phyloP scores from a whole-genome alignment of 1,140 invertebrate genomes.

The Harlomillsia oculata region DNA sequence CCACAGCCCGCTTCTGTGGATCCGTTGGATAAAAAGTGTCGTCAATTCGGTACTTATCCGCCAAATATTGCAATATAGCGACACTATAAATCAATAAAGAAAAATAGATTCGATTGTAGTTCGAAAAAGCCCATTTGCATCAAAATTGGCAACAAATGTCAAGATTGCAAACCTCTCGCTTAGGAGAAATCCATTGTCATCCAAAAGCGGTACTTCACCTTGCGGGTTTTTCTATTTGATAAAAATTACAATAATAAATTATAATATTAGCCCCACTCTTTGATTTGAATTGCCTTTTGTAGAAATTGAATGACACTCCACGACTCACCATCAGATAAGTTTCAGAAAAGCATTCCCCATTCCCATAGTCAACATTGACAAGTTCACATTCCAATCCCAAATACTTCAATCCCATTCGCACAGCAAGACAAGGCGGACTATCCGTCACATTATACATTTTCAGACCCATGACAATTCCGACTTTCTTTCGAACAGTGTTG shows the following conservation, averaged over 20 bases:
- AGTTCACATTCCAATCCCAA: slow-evolving; percentile 47
- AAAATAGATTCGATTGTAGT: too few species aligned
- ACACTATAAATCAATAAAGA: slow-evolving; percentile 50
- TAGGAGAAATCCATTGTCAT: slow-evolving; percentile 59
- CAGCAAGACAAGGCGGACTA: slow-evolving; percentile 62
- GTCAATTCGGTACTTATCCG: slow-evolving; percentile 56
- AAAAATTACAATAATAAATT: too few species aligned
- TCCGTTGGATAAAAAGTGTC: slow-evolving; percentile 59
- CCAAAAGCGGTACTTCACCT: slow-evolving; percentile 64
- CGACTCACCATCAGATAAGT: slow-evolving; percentile 54
- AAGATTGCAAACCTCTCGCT: slow-evolving; percentile 51
- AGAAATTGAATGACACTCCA: too few species aligned
- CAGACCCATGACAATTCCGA: slow-evolving; percentile 26
- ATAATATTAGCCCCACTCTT: too few species aligned
- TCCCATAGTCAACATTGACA: slow-evolving; percentile 55
- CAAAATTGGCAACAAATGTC: background rate
- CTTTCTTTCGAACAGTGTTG: slow-evolving; percentile 10
- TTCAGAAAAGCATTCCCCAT: slow-evolving; percentile 58
- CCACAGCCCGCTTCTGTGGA: slow-evolving; percentile 53
- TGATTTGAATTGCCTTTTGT: too few species aligned
- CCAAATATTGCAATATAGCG: slow-evolving; percentile 66
- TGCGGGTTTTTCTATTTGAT: slow-evolving; percentile 58
- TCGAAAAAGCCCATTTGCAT: too few species aligned
- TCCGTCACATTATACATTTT: slow-evolving; percentile 60
- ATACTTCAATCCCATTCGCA: slow-evolving; percentile 54